phyloP scores from a whole-genome alignment of 2,888 invertebrate genomes.

The Diaperis boleti region DNA sequence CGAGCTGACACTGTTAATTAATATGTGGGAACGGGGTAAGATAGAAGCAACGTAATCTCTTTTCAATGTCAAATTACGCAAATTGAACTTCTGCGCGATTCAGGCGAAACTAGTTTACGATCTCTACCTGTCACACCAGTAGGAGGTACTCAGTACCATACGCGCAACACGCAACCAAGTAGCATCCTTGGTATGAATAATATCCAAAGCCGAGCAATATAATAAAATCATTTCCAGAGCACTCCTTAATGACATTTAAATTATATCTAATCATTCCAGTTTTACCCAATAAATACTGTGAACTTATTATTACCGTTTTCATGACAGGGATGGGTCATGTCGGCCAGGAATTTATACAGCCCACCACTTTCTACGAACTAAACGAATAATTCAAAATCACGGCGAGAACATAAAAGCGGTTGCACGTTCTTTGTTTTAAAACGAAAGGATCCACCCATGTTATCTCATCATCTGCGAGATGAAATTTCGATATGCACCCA shows the following conservation, averaged over 20 bases:
- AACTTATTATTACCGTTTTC: conserved; percentile 31
- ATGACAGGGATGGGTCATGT: conserved; percentile 34
- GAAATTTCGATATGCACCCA: conserved; percentile 19
- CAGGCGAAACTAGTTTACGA: conserved; percentile 46
- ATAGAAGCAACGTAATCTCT: not conserved
- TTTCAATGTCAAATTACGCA: conserved; percentile 52
- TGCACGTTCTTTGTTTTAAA: conserved; percentile 26
- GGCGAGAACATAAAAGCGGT: conserved; percentile 13
- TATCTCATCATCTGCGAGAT: not conserved
- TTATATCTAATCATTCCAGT: conserved; percentile 34
- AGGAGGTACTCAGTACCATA: not conserved
- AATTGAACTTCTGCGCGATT: not conserved
- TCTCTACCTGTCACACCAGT: not conserved
- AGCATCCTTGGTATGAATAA: conserved; percentile 33
- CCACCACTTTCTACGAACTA: conserved; percentile 30
- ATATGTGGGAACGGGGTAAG: not conserved
- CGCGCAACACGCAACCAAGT: conserved; percentile 2
- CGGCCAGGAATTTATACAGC: conserved; percentile 25
- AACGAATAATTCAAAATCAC: conserved; percentile 19
- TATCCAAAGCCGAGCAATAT: conserved; percentile 9
- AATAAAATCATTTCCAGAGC: conserved; percentile 23
- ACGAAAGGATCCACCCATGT: conserved; percentile 21
- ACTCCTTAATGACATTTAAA: conserved; percentile 39
- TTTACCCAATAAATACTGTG: conserved; percentile 27
- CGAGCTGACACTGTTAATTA: too few species aligned